Evolutionary conservation across 2,113 vertebrate genomes (phyloP), one percentile per base, ranked within the genome.

Genomic region (Xenopus tropicalis): DNA sequence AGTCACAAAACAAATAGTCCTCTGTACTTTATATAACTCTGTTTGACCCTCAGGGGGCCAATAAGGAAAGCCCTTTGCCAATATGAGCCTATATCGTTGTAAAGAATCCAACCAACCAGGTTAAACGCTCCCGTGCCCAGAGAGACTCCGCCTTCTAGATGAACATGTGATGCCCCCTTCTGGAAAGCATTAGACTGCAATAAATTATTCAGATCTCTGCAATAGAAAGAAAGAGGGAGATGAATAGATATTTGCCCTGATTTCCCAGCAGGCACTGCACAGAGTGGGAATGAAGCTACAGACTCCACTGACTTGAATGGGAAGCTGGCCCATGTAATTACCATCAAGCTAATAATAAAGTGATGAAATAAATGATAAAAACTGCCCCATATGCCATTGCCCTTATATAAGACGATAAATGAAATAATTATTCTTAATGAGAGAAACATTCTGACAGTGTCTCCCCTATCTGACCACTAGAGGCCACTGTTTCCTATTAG

Each of bases 91-190:
- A 6, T 44, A 44, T 6, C 6, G 16, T 52, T 14, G 16, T 52
- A 14, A n/a, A 16, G 3, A 3, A 3, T 54, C 17, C 51, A 24
- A 52, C 70, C 62, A 84, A 93, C 92, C 90, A 93, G 80, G 77
- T 93, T 93, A 62, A 93, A 93, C 0, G 92, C 92, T 2, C 92
- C 92, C 0, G 91, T 86, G 74, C 92, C 92, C 78, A 93, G 89
- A 0, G 88, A 85, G 61, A 93, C 82, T 3, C 90, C 91, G 61
- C 92, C 92, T 65, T 91, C 87, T 43, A 93, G 76, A 73, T 93
- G 92, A 51, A 79, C 20, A 61, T 93, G 92, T 67, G 83, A 90
- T 11, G 85, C 79, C 65, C 86, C 91, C 84, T 86, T 86, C 22
- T 77, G 77, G 62, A 79, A 86, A 66, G 14, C 77, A 25, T 81